Percentiles rank a stretch among this genome's conserved stretches.
Conservation (phyloP, 2,113 vertebrate species). For the Polyodon spathula region DNA sequence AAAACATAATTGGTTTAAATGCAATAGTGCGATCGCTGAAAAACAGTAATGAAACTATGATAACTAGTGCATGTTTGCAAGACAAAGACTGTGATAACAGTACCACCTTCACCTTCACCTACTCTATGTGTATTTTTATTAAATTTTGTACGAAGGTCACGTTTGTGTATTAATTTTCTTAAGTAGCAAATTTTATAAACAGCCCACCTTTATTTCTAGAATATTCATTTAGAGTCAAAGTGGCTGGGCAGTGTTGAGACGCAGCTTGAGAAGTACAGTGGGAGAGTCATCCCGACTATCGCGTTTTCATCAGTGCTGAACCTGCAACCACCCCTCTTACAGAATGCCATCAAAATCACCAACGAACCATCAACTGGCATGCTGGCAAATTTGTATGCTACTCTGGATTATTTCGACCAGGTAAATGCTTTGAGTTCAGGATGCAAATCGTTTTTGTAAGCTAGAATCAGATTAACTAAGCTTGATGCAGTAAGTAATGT, state of each 20-base stretch:
- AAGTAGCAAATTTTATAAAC: no score
- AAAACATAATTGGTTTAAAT: background rate
- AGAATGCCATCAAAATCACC: constrained; percentile 69
- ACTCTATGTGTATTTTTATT: no score
- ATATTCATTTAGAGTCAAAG: constrained; percentile 65
- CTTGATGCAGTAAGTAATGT: no score
- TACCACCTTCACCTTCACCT: no score
- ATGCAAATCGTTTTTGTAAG: no score
- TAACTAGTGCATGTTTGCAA: no score
- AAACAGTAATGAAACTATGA: no score
- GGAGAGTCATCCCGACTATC: constrained; percentile 54
- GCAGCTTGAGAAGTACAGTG: constrained; percentile 55
- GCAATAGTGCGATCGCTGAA: background rate
- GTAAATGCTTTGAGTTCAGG: constrained; percentile 21
- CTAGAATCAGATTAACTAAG: no score
- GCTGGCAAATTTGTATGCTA: constrained; percentile 57
- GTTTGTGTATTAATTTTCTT: no score
- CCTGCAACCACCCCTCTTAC: constrained; percentile 51
- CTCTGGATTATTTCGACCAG: constrained; percentile 65
- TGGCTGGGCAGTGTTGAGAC: constrained; percentile 63
- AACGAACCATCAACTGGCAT: constrained; percentile 64
- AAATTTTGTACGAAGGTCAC: no score
- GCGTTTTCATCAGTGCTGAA: constrained; percentile 60
- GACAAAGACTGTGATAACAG: no score
- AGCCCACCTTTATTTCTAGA: no score